Base-by-base conservation (phyloP, 64 coral and sea anemone species). In the Actinia equina region DNA sequence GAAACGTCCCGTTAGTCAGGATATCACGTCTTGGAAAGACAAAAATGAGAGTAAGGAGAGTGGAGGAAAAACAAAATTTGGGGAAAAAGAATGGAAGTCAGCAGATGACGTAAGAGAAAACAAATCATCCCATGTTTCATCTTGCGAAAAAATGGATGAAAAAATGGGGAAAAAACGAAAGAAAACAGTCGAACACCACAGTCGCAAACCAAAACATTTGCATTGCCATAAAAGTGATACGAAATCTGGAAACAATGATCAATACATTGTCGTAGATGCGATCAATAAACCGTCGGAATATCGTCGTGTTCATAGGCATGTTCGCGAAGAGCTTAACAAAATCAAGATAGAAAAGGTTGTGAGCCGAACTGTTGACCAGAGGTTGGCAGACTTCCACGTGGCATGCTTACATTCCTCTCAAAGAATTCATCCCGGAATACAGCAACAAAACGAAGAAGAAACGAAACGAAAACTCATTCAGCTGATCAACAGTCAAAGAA, bases 221-320 rank as follows among this genome's bases (percentile, higher is more conserved):
- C 76, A 49, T 52, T 49, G 4, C 2, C 78, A 81, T 19, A 51
- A 52, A 81, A 52, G 18, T n/a, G 78, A 81, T 15, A 79, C 7
- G 37, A 79, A 79, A 43, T 49, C 44, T 3, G 7, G 23, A 13
- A 52, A 81, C 42, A 52, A 46, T n/a, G 44, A 52, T 52, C 43
- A 51, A 49, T 15, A 52, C 17, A 81, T 52, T 22, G 49, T 65
- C 62, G 62, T 81, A 49, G 49, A 20, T 52, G 7, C 49, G 16
- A 81, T 81, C 78, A 44, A 81, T 81, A 81, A 81, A 49, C 78
- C 42, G 16, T 81, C 78, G 78, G 78, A 81, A 52, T 81, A 81
- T 81, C 78, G 78, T 81, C 78, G 78, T 52, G 78, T 81, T 52
- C 42, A 81, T 12, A 19, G 78, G 17, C 78, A 81, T 49, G 78